A percentile compares a stretch with the other conserved stretches of the same genome.
Conservation (phyloP, 2,888 invertebrate genomes). For the Spisula solida region DNA sequence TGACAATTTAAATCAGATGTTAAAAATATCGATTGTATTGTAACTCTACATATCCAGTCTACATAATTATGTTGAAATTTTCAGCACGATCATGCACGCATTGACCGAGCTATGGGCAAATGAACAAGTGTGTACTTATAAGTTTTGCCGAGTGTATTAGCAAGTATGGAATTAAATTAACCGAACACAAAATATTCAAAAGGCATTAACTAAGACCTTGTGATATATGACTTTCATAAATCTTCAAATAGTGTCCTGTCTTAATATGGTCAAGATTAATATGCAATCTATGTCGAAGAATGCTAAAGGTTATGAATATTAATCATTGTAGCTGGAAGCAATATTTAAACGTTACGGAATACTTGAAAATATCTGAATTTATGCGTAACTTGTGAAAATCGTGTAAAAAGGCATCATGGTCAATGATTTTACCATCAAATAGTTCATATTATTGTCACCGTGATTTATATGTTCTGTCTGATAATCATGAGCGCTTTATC, state of each 20-base stretch:
- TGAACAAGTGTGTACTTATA: too few species aligned
- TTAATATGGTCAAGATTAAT: not conserved
- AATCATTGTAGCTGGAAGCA: not conserved
- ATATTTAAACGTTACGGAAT: not conserved
- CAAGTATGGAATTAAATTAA: too few species aligned
- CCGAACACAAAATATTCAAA: too few species aligned
- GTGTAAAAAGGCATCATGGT: not conserved
- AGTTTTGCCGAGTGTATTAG: too few species aligned
- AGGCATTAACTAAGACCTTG: too few species aligned
- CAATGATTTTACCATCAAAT: slow-evolving; percentile 2
- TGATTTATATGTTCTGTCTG: slow-evolving; percentile 38
- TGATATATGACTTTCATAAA: too few species aligned
- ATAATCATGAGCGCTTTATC: slow-evolving; percentile 27
- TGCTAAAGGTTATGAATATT: not conserved
- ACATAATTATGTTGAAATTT: too few species aligned
- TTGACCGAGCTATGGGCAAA: too few species aligned
- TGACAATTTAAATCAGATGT: too few species aligned
- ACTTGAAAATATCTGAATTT: not conserved
- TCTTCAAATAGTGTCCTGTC: not conserved
- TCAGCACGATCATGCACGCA: too few species aligned
- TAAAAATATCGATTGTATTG: too few species aligned
- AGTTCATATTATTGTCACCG: slow-evolving; percentile 30
- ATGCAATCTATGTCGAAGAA: not conserved
- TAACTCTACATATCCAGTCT: too few species aligned
- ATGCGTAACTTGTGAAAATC: not conserved